Percentiles rank a stretch among this genome's conserved stretches.
These are phyloP conservation scores for Diorhabda sublineata DNA, from an alignment of 1,140 invertebrate species.

Conservation along the genomic window DNA sequence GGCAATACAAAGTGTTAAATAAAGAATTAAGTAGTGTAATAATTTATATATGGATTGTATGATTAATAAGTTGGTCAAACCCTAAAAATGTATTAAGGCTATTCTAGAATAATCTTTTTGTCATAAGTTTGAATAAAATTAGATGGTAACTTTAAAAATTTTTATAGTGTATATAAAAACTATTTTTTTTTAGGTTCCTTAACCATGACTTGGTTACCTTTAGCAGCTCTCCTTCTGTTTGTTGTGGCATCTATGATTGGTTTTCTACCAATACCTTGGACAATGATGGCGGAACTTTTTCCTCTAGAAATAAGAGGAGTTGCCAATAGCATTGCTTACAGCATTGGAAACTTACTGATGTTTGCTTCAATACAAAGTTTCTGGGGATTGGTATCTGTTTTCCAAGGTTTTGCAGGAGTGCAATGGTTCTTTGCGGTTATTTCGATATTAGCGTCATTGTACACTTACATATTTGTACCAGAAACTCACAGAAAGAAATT, in stretches of 20 bases:
- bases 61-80: not conserved
- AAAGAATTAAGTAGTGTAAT: no score
- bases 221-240: constrained; percentile 29
- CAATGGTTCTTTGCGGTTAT: constrained; percentile 58
- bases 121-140: not conserved
- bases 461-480: constrained; percentile 61
- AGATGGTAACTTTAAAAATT: not conserved
- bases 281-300: constrained; percentile 61
- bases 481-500: constrained; percentile 69
- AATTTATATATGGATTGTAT: no score
- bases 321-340: constrained; percentile 45
- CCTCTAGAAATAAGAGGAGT: constrained; percentile 57
- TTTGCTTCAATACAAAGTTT: constrained; percentile 54
- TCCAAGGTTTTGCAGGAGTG: constrained; percentile 31
- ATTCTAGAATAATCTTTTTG: not conserved
- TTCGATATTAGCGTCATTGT: constrained; percentile 54
- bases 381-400: constrained; percentile 38
- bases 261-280: constrained; percentile 59
- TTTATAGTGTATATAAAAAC: constrained; percentile 2
- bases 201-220: constrained; percentile 30
- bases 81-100: not conserved
- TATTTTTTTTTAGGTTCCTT: constrained; percentile 20
- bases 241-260: constrained; percentile 58
- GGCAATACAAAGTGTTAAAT: no score
- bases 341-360: constrained; percentile 54